Evolutionary conservation across 2,888 invertebrate species (phyloP), one percentile per base, ranked within the genome.

Genomic region (Luperina nickerlii): DNA sequence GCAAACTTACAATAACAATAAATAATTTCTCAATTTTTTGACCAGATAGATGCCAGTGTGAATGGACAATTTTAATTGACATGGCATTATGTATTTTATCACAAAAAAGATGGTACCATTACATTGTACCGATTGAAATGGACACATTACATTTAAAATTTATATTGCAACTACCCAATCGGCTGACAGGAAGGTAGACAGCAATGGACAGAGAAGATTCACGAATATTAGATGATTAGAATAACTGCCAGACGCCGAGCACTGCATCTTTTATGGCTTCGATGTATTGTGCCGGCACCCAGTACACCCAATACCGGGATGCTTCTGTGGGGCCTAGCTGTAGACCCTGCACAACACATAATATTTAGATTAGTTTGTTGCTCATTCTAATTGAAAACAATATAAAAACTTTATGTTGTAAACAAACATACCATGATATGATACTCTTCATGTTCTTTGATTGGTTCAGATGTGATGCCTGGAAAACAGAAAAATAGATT

Each of bases 251-350:
- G 91, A 98, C 98, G 79, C 99, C 99, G 73, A 99, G 97, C 82
- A 99, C 98, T 81, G 99, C 98, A 92, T 99, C 98, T 96, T 99
- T 99, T 92, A 99, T 99, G 89, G 99, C 98, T 92, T 98, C 98
- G 76, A 99, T 97, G 94, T 98, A 99, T 93, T 98, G 98, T 72
- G 98, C 98, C 18, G 99, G 99, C 69, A 99, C 99, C 99, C 99
- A 99, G 96, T 99, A 99, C 83, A 99, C 98, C 98, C 99, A 99
- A 95, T 99, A 99, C 87, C 98, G 97, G 54, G 99, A 99, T 8
- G 99, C 99, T 95, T 99, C 99, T 73, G 99, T 99, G 15, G 99
- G 98, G 27, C 99, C 99, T 88, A 99, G 96, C 95, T 99, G 99
- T 82, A 99, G 97, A 78, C 98, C 99, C 98, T 99, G 95, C 7